These are phyloP conservation scores for Coccyzus lansbergi DNA, from an alignment of 2,797 vertebrate genomes.

Conservation along the genomic window DNA sequence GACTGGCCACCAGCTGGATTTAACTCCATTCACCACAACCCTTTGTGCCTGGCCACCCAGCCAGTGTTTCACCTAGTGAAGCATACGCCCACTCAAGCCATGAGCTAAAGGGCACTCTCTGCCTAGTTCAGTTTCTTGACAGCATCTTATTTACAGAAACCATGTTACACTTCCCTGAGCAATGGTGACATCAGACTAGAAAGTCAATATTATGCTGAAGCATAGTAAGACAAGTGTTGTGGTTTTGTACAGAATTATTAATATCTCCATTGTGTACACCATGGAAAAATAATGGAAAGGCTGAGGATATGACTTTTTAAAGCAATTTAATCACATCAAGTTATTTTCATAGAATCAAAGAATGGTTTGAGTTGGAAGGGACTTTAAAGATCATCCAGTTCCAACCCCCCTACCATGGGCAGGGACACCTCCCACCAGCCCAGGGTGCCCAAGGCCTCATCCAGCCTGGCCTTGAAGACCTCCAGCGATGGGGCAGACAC, in stretches of 20 bases:
- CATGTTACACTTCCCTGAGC: accelerated
- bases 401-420: no score
- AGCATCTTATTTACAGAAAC: background rate
- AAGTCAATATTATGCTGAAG: background rate
- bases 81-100: no score
- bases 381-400: no score
- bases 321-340: background rate
- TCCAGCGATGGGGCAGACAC: no score
- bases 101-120: background rate
- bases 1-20: no score
- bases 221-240: accelerated
- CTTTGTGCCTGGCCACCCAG: no score
- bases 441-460: no score
- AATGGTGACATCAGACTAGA: background rate
- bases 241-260: background rate
- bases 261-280: background rate
- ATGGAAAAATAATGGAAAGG: background rate
- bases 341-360: background rate
- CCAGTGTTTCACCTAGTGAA: no score
- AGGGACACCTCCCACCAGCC: no score
- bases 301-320: background rate
- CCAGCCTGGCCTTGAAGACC: no score
- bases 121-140: background rate
- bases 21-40: no score
- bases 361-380: no score